Percentiles rank a stretch among this genome's conserved stretches.
phyloP scores from a whole-genome alignment of 2,797 vertebrate species.

The Ambastaia sidthimunki region DNA sequence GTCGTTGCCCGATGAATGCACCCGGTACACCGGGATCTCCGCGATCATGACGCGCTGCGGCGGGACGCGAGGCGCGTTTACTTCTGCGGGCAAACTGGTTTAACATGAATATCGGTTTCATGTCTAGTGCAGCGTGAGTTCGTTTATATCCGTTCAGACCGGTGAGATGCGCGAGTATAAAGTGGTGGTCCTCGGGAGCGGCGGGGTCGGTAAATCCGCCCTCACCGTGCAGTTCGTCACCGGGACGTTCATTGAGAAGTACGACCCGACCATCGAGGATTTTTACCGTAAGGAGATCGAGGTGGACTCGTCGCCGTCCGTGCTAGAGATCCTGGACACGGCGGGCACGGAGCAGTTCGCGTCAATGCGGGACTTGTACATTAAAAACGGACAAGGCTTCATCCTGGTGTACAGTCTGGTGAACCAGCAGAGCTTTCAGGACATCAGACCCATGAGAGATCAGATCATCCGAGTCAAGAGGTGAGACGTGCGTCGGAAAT shows the following conservation, averaged over 20 bases:
- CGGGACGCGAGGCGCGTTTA: conserved; percentile 60
- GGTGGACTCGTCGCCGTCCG: conserved; percentile 94
- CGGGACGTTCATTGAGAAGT: conserved; percentile 96
- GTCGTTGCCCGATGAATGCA: conserved; percentile 48
- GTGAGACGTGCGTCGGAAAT: conserved; percentile 69
- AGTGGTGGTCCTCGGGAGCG: conserved; percentile 97
- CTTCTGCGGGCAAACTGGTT: conserved; percentile 60
- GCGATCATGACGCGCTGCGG: conserved; percentile 75
- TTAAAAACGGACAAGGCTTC: conserved; percentile 97
- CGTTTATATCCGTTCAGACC: conserved; percentile 57
- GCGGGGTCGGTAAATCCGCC: conserved; percentile 95
- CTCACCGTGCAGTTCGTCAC: conserved; percentile 98
- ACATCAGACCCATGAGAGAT: conserved; percentile 96
- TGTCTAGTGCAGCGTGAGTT: conserved; percentile 70
- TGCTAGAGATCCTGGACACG: conserved; percentile 96
- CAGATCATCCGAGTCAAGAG: conserved; percentile 99
- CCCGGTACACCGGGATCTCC: conserved; percentile 66
- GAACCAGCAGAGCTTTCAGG: conserved; percentile 98
- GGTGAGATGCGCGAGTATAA: conserved; percentile 94
- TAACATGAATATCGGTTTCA: conserved; percentile 66
- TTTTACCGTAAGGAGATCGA: conserved; percentile 99
- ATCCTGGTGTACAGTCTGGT: conserved; percentile 96
- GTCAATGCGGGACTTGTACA: conserved; percentile 97
- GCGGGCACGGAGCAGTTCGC: conserved; percentile 97
- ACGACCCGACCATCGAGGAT: conserved; percentile 97